Base-by-base conservation (phyloP, 1,140 invertebrate genomes). In the Drosophila nannoptera region DNA sequence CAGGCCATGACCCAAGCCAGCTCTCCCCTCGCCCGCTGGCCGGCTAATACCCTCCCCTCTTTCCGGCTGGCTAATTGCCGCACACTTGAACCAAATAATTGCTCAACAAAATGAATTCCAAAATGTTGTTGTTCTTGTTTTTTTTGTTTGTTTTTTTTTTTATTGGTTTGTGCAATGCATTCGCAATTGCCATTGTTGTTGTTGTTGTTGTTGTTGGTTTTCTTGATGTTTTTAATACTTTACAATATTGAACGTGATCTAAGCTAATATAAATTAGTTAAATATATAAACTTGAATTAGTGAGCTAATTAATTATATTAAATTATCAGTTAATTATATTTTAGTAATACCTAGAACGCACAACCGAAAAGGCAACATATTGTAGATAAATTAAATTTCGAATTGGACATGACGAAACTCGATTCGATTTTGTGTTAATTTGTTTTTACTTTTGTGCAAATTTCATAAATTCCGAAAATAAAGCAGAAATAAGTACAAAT, bases 201-300 rank as follows among this genome's bases (percentile, higher is more conserved):
- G 58, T 55, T 69, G 40, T 59, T 59, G 32, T 58, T 65, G 46
- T 73, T 70, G 62, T 68, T 77, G 52, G 60, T 82, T 55, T 69
- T 75, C 69, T 55, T 65, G 12, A 76, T 72, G 63, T 66, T 77
- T 77, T 80, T 84, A 84, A 84, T 84, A 84, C 80, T 84, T 86
- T 84, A 84, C 81, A 84, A 86, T 80, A 76, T 76, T 73, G 65
- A 64, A 70, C 59, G 36, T 58, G 63, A 43, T 64, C 73, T 84
- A 84, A 42, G 55, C 80, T 84, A 84, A 83, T 84, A 84, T 84
- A 84, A 84, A 84, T 84, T 84, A 84, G 77, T 84, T 84, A 84
- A 70, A 80, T 73, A 73, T 63, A 73, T 22, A 22, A 22, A 22
- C 45, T 59, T 49, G 55, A 58, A 65, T 65, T 69, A 58, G 43